These are phyloP conservation scores for Syngnathoides biaculeatus DNA, from an alignment of 2,113 vertebrate genomes.

Conservation along the genomic window DNA sequence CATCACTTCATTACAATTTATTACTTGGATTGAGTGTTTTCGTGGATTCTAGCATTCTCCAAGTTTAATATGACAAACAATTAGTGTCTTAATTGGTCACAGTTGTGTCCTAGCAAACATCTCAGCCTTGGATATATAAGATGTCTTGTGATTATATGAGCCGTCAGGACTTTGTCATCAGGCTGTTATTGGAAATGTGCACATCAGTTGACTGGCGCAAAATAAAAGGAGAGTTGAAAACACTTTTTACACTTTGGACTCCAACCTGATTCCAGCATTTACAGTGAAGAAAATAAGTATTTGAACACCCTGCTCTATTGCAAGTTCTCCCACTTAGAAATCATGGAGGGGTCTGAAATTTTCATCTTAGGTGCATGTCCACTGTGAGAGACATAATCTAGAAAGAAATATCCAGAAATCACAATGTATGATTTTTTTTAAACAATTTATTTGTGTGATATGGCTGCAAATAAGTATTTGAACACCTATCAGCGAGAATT, in stretches of 20 bases:
- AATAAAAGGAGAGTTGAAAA: slow-evolving; percentile 1
- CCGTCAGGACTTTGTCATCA: not conserved
- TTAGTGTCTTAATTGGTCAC: not conserved
- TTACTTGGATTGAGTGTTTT: not conserved
- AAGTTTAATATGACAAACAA: not conserved
- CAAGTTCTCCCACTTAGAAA: no score
- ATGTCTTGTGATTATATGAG: not conserved
- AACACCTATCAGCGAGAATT: no score
- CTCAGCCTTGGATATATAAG: not conserved
- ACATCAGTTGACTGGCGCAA: not conserved
- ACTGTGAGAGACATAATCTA: no score
- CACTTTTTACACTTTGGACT: not conserved
- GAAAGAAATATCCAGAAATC: no score
- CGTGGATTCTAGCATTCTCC: not conserved
- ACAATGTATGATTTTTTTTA: no score
- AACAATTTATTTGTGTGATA: no score
- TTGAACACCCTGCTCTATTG: no score
- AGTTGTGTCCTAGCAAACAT: not conserved
- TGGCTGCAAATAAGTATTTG: no score
- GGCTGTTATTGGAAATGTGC: not conserved
- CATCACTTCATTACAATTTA: no score
- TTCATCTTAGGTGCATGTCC: no score
- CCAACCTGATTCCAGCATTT: not conserved
- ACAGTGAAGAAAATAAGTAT: no score
- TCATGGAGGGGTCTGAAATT: no score